Base-by-base conservation (phyloP, 2,797 vertebrate species). In the Cryptoprocta ferox region DNA sequence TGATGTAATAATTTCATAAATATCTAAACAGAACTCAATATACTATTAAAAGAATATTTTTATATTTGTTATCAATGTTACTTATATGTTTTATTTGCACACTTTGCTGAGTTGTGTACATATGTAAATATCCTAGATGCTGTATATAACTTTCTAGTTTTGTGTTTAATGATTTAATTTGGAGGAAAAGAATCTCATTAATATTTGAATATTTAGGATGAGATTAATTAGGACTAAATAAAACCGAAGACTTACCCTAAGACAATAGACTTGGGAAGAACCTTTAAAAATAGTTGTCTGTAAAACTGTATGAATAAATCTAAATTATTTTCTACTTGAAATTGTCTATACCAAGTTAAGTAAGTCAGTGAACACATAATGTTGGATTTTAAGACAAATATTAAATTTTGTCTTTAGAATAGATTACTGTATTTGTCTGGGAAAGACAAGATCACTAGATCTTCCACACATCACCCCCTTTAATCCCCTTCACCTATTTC, bases 321-420 rank as follows among this genome's bases (percentile, higher is more conserved):
- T 83, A 94, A 88, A 93, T 95, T 93, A 86, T 89, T 92, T 78
- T 91, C n/a, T 71, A 63, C 39, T 82, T 93, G 56, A 95, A 93
- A 89, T 71, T 91, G 2, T 89, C 30, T 19, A 39, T 82, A 32
- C 5, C 15, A 83, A 78, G 14, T 84, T 90, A 6, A 65, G 28
- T 84, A 82, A 45, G 9, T 81, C n/a, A 82, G 28, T 90, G 53
- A 89, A 94, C 87, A 71, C 39, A 35, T 75, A 93, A 48, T 6
- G 9, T 39, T 83, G 42, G 8, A 39, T 73, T 84, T 76, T 79
- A 42, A 83, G 61, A 45, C 18, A 19, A 50, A 65, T 65, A 83
- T 89, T 91, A 85, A 95, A 93, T 80, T 83, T n/a, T 42, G 13
- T 59, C 42, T 71, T 84, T 93, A 66, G 30, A 78, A 35, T 78